Base-by-base conservation (phyloP, 2,113 vertebrate species). In the Varanus salvator region DNA sequence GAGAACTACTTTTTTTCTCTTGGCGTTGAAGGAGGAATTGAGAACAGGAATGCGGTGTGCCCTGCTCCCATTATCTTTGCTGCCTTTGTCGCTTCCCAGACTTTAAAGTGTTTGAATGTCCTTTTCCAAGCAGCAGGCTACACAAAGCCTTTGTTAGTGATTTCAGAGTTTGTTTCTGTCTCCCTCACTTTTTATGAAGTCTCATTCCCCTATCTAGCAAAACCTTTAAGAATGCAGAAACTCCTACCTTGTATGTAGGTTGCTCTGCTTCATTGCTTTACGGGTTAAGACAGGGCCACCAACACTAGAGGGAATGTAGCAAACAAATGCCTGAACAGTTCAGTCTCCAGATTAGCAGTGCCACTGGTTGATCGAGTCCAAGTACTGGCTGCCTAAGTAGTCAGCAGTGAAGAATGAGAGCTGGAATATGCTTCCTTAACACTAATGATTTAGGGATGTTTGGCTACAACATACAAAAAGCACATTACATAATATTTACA, bases 401-500 rank as follows among this genome's bases (percentile, higher is more conserved):
- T 31, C 31, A 87, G 66, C 80, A 84, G 8, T 66, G 60, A 80
- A 84, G 34, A 57, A 11, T n/a, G 44, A 66, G n/a, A 15, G n/a
- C 60, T 27, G n/a, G 19, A 34, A 80, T 11, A 31, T 29, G 60
- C 23, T 54, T 69, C 64, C 31, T 84, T 84, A 1, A n/a, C 84
- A 38, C 88, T 82, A 69, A 66, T 92, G 71, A 82, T 60, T 60
- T 14, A 57, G 66, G 34, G 66, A 78, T 34, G 77, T 80, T 93
- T 86, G 81, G 80, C 86, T 71, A 89, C 89, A 87, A 89, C 92
- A 88, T 81, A 69, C 86, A 77, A 90, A 84, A 91, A 88, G 90
- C 93, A 94, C 76, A 80, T 83, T 87, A 88, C 64, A 84, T 87
- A 88, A 87, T 91, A 78, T 76, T 92, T 90, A 95, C 25, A 88